Evolutionary conservation across 1,140 invertebrate species (phyloP), one percentile per base, ranked within the genome.

Genomic region (Macrotrachela quadricornifera): DNA sequence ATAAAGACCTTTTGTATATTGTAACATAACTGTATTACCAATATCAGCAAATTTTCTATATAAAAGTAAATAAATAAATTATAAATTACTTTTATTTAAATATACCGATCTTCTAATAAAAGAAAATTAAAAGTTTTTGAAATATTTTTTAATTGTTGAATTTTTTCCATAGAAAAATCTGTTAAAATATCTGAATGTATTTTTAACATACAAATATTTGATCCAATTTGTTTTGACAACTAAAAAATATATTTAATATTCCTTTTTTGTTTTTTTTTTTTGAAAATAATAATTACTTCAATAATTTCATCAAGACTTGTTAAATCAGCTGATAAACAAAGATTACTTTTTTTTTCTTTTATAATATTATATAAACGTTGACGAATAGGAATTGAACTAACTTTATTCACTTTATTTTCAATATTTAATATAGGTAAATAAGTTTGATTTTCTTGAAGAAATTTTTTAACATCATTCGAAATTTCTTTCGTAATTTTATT

Each of bases 21-120:
- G 90, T 46, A 80, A 64, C 6, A 77, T 71, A 0, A 90, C 85
- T 10, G 85, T 94, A 63, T 86, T 80, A 0, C 88, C 91, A 69
- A 96, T 96, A 71, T 97, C 91, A 37, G 80, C 84, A 73, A 87
- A 92, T 70, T 96, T 97, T 60, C 88, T 30, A 30, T 4, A 30
- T 30, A 30, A 30, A 30, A 30, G 2, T 8, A 30, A 30, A 30
- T 2, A 30, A 30, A 4, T 30, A 8, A 30, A 30, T 30, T 30
- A 30, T 4, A 30, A 30, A 30, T 30, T 30, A 4, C 3, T 30
- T 30, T 30, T 8, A n/a, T n/a, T n/a, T n/a, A n/a, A n/a, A n/a
- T n/a, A 4, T 30, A 30, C 21, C 21, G 78, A 64, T 97, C 91
- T 73, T 96, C 92, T 75, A 96, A 80, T 16, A 97, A 72, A 6